Evolutionary conservation across 2,888 invertebrate species (phyloP).

Genomic region (Rhabditophanes sp.): DNA sequence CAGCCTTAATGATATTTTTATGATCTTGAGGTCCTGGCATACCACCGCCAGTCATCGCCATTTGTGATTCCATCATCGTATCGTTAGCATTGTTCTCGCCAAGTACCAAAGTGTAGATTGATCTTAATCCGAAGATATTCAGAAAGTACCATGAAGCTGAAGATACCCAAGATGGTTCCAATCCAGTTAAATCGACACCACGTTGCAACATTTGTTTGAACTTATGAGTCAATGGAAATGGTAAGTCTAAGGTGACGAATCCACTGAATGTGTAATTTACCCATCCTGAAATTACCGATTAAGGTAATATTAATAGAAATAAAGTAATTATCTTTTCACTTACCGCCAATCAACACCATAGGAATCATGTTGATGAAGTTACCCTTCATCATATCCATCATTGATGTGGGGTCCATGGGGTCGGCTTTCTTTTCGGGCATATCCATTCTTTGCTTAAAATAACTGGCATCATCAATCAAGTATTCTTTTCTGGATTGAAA

Average conservation of each 20-base stretch:
- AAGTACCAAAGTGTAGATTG: slow-evolving; percentile 86
- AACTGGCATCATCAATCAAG: no score
- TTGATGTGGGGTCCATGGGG: slow-evolving; percentile 66
- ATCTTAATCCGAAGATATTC: slow-evolving; percentile 90
- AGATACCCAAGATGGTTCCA: slow-evolving; percentile 91
- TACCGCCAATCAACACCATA: slow-evolving; percentile 78
- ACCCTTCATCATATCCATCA: slow-evolving; percentile 97
- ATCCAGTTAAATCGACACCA: slow-evolving; percentile 77
- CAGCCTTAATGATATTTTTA: slow-evolving; percentile 91
- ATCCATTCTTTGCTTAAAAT: slow-evolving; percentile 5
- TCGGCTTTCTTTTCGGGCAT: slow-evolving; percentile 14
- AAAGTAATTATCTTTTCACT: background rate
- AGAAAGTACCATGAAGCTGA: slow-evolving; percentile 99
- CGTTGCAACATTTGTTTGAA: slow-evolving; percentile 97
- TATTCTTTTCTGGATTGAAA: no score
- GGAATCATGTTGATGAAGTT: slow-evolving; percentile 74
- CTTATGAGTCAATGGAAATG: slow-evolving; percentile 85
- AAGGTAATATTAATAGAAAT: slow-evolving; percentile 2
- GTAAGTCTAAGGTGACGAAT: slow-evolving; percentile 90
- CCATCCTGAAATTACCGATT: slow-evolving; percentile 96
- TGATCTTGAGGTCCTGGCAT: slow-evolving; percentile 54
- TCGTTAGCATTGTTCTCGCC: slow-evolving; percentile 79
- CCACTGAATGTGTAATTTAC: slow-evolving; percentile 99
- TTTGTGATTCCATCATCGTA: slow-evolving; percentile 75
- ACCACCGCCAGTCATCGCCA: slow-evolving; percentile 53